Percentiles rank a stretch among this genome's conserved stretches.
phyloP scores from a whole-genome alignment of 1,140 invertebrate species.

The Aethina tumida region DNA sequence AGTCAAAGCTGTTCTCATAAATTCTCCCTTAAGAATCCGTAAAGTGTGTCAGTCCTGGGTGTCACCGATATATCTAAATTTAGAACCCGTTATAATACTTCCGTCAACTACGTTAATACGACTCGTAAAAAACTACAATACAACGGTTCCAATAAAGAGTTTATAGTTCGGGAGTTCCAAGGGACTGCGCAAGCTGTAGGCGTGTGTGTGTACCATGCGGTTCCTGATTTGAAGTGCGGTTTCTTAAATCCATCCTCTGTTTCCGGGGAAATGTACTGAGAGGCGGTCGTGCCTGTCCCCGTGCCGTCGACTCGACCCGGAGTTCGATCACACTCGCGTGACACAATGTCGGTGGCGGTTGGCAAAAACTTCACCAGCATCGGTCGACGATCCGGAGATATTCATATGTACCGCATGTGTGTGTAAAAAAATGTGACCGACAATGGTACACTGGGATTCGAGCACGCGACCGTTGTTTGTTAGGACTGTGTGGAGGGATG shows the following conservation, averaged over 20 bases:
- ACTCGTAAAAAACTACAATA: neutral
- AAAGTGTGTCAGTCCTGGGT: too few species aligned
- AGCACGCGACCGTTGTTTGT: conserved; percentile 59
- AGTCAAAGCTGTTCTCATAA: too few species aligned
- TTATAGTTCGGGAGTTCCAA: neutral
- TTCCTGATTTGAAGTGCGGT: conserved; percentile 13
- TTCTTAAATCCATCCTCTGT: conserved; percentile 10
- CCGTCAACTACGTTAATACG: neutral
- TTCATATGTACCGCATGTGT: too few species aligned
- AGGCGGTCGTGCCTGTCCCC: conserved; percentile 17
- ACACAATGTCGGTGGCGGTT: conserved; percentile 9
- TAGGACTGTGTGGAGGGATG: conserved; percentile 58
- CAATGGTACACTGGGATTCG: conserved; percentile 63
- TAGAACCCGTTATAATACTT: too few species aligned
- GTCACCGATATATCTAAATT: too few species aligned
- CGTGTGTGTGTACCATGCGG: conserved; percentile 12
- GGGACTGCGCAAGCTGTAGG: conserved; percentile 6
- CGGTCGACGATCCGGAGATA: too few species aligned
- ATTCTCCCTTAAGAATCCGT: too few species aligned
- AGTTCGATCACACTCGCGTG: conserved; percentile 8
- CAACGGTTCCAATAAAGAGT: neutral
- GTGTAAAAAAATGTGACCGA: too few species aligned
- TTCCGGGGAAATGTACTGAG: conserved; percentile 15
- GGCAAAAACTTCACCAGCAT: too few species aligned
- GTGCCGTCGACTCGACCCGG: conserved; percentile 7